A percentile compares a stretch with the other conserved stretches of the same genome.
phyloP scores from a whole-genome alignment of 2,113 vertebrate genomes.

The Bothrops jararaca region DNA sequence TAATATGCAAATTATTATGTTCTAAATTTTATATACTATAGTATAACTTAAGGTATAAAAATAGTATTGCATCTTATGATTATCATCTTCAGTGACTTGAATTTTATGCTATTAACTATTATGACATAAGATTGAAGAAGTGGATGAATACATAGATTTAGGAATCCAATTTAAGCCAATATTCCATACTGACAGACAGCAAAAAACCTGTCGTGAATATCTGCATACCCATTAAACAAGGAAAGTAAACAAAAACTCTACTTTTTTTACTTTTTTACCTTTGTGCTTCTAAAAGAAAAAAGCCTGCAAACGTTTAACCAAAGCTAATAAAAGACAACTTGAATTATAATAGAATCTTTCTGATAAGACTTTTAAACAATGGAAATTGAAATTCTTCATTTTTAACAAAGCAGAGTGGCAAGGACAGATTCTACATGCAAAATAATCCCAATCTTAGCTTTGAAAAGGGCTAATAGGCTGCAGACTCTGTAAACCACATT shows the following conservation, averaged over 20 bases:
- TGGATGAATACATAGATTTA: not conserved
- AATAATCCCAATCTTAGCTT: not conserved
- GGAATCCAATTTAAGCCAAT: not conserved
- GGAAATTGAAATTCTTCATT: not conserved
- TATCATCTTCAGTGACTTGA: not conserved
- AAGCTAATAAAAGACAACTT: not conserved
- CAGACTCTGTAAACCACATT: not conserved
- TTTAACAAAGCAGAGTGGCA: not conserved
- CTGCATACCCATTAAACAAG: not conserved
- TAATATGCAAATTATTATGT: not conserved
- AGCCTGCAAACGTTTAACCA: not conserved
- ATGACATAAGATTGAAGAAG: not conserved
- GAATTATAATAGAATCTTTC: not conserved
- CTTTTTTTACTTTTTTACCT: not conserved
- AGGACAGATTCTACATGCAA: constrained; percentile 1
- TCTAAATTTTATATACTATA: not conserved
- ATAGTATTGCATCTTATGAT: not conserved
- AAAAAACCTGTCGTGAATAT: not conserved
- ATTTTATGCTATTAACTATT: not conserved
- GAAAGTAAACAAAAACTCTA: not conserved
- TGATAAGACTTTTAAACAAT: not conserved
- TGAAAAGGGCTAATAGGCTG: not conserved
- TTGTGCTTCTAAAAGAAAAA: not conserved
- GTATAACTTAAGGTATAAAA: not conserved
- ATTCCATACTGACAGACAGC: not conserved